These are phyloP conservation scores for Brachionus manjavacas DNA, from an alignment of 1,140 invertebrate genomes.

Conservation along the genomic window DNA sequence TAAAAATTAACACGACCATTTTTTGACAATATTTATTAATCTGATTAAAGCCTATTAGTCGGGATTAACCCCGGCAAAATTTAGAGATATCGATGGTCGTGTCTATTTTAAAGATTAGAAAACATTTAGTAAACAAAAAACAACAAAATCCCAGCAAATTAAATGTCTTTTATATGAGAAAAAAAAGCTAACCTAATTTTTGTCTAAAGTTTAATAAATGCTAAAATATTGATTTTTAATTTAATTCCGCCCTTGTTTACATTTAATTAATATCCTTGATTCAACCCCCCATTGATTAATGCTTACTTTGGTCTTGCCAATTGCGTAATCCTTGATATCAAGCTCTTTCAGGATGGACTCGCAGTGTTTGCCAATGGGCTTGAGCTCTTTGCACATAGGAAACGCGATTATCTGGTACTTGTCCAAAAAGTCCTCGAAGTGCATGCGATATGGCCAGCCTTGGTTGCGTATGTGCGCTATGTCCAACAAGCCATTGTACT, in stretches of 20 bases:
- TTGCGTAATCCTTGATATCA: constrained; percentile 6
- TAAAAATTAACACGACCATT: constrained; percentile 18
- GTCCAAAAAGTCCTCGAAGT: constrained; percentile 50
- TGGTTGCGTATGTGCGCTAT: constrained; percentile 50
- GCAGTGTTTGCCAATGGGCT: not conserved
- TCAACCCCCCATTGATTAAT: not conserved
- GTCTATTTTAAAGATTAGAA: constrained; percentile 13
- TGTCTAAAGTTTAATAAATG: not conserved
- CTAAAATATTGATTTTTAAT: constrained; percentile 22
- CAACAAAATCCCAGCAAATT: not conserved
- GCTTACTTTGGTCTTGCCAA: constrained; percentile 36
- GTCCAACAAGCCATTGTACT: constrained; percentile 52
- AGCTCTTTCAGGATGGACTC: constrained; percentile 31
- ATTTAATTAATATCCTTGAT: constrained; percentile 35
- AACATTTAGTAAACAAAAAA: constrained; percentile 4
- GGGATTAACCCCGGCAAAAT: not conserved
- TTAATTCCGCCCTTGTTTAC: not conserved
- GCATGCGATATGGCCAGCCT: constrained; percentile 52
- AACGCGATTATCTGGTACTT: constrained; percentile 45
- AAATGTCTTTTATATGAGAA: not conserved
- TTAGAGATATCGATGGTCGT: not conserved
- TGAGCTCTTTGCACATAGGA: not conserved
- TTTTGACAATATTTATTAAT: constrained; percentile 22
- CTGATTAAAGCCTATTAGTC: constrained; percentile 21
- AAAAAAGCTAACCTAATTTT: constrained; percentile 12